Evolutionary conservation across 1,140 invertebrate species (phyloP).

Genomic region (Heliconius congener): DNA sequence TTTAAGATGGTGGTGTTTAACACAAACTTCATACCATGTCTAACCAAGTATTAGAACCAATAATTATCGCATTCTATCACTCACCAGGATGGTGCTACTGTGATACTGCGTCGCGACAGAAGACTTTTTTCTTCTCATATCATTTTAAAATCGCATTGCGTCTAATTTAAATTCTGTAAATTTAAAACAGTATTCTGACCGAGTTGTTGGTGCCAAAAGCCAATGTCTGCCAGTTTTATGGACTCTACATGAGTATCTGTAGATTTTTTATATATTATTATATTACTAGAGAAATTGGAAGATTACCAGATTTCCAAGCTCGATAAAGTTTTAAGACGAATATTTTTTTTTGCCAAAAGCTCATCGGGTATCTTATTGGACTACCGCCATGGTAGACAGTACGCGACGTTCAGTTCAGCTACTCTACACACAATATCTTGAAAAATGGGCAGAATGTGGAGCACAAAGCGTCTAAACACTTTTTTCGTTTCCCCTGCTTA

Average conservation of each 20-base stretch:
- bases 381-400: background rate
- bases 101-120: background rate
- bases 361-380: background rate
- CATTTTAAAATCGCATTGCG: conserved; percentile 16
- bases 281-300: conserved; percentile 11
- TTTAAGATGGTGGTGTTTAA: too few relatives aligned
- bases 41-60: too few relatives aligned
- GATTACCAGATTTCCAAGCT: conserved; percentile 15
- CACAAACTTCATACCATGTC: too few relatives aligned
- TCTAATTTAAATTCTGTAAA: conserved; percentile 28
- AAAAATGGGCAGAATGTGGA: too few relatives aligned
- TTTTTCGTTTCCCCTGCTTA: too few relatives aligned
- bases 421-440: background rate
- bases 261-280: conserved; percentile 6
- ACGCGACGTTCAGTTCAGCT: background rate
- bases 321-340: background rate
- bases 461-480: too few relatives aligned
- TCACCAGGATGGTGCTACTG: background rate
- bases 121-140: background rate
- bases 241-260: background rate
- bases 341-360: background rate
- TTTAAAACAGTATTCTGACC: conserved; percentile 24
- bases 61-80: too few relatives aligned
- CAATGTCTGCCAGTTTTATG: conserved; percentile 28
- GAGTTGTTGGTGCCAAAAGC: conserved; percentile 22